Conservation (phyloP, 2,888 invertebrate genomes). For the Tenodera sinensis region DNA sequence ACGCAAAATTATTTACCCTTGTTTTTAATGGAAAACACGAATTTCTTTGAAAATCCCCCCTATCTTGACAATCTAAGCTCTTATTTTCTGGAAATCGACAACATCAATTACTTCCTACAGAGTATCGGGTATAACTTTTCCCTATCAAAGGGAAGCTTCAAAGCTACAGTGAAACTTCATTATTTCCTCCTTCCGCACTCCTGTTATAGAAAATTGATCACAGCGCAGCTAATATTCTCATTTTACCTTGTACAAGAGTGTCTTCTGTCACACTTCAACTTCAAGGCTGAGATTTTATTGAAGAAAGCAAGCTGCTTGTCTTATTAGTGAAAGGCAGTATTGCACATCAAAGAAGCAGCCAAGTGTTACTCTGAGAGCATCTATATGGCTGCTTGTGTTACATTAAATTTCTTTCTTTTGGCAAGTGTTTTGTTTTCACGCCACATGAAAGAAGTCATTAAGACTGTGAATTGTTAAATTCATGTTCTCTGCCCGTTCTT, state of each 20-base stretch:
- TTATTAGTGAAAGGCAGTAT: neutral
- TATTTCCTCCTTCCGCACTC: neutral
- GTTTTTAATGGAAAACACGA: neutral
- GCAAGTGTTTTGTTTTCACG: neutral
- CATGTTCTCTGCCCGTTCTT: too few relatives aligned
- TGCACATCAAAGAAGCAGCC: neutral
- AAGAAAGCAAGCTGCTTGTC: neutral
- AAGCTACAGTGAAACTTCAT: neutral
- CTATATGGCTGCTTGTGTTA: neutral
- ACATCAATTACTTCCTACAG: neutral
- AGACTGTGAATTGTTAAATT: too few relatives aligned
- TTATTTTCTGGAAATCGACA: too few relatives aligned
- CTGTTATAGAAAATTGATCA: neutral
- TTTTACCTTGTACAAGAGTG: neutral
- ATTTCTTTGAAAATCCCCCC: neutral
- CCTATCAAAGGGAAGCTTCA: neutral
- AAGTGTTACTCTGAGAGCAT: neutral
- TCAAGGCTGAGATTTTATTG: neutral
- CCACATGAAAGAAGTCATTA: too few relatives aligned
- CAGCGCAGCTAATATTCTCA: neutral
- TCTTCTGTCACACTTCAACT: neutral
- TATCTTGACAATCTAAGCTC: too few relatives aligned
- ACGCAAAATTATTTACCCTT: neutral
- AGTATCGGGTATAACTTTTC: neutral
- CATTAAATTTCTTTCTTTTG: neutral